phyloP scores from a whole-genome alignment of 2,888 invertebrate genomes.

The Torymus texanus region DNA sequence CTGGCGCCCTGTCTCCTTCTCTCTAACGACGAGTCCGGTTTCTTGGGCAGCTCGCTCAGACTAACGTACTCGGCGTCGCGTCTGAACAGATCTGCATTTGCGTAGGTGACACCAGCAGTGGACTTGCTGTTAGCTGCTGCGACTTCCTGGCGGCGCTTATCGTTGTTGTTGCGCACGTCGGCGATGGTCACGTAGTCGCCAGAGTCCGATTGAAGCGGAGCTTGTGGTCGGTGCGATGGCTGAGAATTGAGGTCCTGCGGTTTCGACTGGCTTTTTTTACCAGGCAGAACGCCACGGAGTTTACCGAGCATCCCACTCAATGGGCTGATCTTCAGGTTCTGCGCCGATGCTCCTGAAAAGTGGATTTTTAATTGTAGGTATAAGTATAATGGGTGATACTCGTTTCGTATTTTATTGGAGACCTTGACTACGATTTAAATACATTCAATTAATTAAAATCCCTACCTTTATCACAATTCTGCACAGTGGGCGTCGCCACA shows the following conservation, averaged over 20 bases:
- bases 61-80: conserved; percentile 88
- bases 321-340: conserved; percentile 72
- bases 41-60: conserved; percentile 84
- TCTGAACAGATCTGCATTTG: conserved; percentile 81
- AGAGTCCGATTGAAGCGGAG: conserved; percentile 74
- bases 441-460: too few relatives aligned
- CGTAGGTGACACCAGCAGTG: conserved; percentile 74
- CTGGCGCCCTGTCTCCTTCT: conserved; percentile 84
- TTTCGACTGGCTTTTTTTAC: conserved; percentile 65
- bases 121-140: conserved; percentile 51
- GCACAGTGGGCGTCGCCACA: conserved; percentile 50
- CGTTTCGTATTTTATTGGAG: too few relatives aligned
- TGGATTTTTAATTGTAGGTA: not conserved
- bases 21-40: conserved; percentile 77
- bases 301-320: conserved; percentile 85
- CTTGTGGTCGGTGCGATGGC: conserved; percentile 46
- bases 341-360: conserved; percentile 42
- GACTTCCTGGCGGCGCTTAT: conserved; percentile 74
- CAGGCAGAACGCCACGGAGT: conserved; percentile 77
- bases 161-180: conserved; percentile 87
- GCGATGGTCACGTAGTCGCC: conserved; percentile 92
- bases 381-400: too few relatives aligned
- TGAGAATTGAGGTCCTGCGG: conserved; percentile 27
- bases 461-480: conserved; percentile 39
- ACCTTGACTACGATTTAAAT: too few relatives aligned